Evolutionary conservation across 2,888 invertebrate species (phyloP).

Genomic region (Chrysina gloriosa): DNA sequence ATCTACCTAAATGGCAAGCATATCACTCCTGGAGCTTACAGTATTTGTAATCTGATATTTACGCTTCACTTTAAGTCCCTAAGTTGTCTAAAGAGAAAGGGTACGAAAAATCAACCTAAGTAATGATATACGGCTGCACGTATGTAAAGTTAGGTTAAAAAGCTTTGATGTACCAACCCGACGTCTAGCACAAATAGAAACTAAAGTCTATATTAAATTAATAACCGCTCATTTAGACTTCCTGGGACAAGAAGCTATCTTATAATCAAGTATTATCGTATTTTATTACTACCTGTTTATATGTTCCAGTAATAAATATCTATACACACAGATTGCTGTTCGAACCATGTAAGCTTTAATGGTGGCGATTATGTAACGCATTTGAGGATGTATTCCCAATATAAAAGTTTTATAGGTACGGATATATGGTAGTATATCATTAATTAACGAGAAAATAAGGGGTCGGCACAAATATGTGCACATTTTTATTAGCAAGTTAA

Average conservation of each 20-base stretch:
- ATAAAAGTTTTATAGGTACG: neutral
- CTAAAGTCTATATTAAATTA: no score
- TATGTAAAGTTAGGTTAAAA: neutral
- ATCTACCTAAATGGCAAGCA: no score
- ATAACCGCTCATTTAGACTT: neutral
- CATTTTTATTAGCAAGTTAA: neutral
- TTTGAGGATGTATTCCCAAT: neutral
- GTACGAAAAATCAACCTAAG: no score
- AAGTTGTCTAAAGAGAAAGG: no score
- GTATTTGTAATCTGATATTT: no score
- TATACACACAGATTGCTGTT: neutral
- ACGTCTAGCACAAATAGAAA: no score
- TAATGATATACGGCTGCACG: no score
- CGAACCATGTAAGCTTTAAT: neutral
- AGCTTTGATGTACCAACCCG: neutral
- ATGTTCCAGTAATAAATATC: neutral
- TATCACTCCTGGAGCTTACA: no score
- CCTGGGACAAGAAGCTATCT: neutral
- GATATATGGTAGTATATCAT: neutral
- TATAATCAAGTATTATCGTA: neutral
- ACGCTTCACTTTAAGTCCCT: no score
- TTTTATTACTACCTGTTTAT: conserved; percentile 7
- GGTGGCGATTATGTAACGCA: neutral
- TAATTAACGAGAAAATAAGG: neutral
- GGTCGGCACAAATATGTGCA: neutral